Evolutionary conservation across 1,140 invertebrate genomes (phyloP).

Genomic region (Stegodyphus mimosarum): DNA sequence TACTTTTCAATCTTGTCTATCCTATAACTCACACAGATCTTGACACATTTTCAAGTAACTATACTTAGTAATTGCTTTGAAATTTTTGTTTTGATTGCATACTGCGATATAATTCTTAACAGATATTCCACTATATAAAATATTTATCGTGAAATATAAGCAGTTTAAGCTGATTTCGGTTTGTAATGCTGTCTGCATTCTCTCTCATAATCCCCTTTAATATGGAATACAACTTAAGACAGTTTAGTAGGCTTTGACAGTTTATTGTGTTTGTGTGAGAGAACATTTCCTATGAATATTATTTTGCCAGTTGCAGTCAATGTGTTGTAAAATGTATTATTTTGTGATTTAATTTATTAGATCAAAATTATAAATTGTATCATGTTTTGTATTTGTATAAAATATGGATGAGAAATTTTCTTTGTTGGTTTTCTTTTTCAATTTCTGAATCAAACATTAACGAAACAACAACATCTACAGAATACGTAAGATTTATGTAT

Average conservation of each 20-base stretch:
- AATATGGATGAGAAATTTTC: neutral
- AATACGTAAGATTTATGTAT: too few relatives aligned
- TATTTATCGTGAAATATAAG: too few relatives aligned
- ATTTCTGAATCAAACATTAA: too few relatives aligned
- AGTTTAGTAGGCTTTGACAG: neutral
- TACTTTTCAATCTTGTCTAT: too few relatives aligned
- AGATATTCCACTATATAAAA: too few relatives aligned
- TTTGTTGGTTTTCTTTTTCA: neutral
- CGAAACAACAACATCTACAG: too few relatives aligned
- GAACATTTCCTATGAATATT: constrained; percentile 2
- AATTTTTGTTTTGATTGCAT: too few relatives aligned
- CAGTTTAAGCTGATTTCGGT: too few relatives aligned
- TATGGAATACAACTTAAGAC: neutral
- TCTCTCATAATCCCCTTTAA: neutral
- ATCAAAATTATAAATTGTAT: constrained; percentile 35
- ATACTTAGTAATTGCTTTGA: too few relatives aligned
- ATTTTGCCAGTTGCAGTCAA: constrained; percentile 31
- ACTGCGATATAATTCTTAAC: too few relatives aligned
- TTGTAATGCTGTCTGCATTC: neutral
- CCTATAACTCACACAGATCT: too few relatives aligned
- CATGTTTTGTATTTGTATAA: constrained; percentile 47
- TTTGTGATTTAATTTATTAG: constrained; percentile 44
- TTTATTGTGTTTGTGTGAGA: constrained; percentile 4
- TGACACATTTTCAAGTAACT: too few relatives aligned
- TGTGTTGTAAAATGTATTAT: constrained; percentile 19